Conservation (phyloP, 30 jellyfish, hydroid and myxozoan genomes). For the Aurelia aurita complex sp. Pacific region DNA sequence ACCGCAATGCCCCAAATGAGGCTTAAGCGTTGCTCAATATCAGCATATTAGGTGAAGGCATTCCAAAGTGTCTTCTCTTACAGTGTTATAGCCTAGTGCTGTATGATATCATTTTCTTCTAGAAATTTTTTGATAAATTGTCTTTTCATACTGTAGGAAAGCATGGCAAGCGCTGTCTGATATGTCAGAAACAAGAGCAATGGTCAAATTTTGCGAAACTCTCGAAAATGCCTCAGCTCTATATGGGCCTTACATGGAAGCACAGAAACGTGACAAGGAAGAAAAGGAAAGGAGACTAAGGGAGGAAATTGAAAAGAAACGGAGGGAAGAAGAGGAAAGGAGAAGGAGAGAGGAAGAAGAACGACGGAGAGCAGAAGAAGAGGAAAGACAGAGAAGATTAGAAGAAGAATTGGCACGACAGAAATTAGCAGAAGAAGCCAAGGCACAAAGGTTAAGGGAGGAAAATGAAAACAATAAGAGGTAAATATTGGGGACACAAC, state of each 20-base stretch:
- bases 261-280: conserved; percentile 79
- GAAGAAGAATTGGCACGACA: conserved; percentile 79
- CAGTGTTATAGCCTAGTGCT: no score
- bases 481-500: neutral
- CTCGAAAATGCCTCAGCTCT: conserved; percentile 67
- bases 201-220: conserved; percentile 67
- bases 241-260: conserved; percentile 76
- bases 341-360: conserved; percentile 82
- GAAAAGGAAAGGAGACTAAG: conserved; percentile 67
- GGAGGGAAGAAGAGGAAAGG: conserved; percentile 83
- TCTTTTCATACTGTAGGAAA: conserved; percentile 48
- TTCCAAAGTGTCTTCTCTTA: no score
- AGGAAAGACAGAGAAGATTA: conserved; percentile 66
- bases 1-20: no score
- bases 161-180: conserved; percentile 95
- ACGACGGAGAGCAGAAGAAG: conserved; percentile 86
- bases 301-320: conserved; percentile 80
- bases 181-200: conserved; percentile 74
- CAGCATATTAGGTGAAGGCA: no score
- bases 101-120: no score
- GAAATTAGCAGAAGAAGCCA: conserved; percentile 85
- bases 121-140: no score
- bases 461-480: conserved; percentile 53
- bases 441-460: conserved; percentile 47
- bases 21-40: no score